phyloP scores from a whole-genome alignment of 2,888 invertebrate genomes.

The Xestia rhomboidea region DNA sequence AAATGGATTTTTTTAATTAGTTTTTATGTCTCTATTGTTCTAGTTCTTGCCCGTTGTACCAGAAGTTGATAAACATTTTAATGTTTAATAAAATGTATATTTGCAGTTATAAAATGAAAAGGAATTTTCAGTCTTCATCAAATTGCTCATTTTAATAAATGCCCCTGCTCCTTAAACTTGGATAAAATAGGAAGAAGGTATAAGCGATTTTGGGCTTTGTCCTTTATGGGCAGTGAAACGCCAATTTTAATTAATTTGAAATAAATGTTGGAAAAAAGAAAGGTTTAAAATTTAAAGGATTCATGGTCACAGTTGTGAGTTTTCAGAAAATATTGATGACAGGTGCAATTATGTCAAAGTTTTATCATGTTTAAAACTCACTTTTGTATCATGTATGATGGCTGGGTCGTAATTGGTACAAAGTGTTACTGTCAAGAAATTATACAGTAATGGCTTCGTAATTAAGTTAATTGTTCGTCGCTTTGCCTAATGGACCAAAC shows the following conservation, averaged over 20 bases:
- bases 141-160: conserved; percentile 18
- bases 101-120: conserved; percentile 25
- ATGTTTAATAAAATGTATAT: conserved; percentile 15
- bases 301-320: neutral
- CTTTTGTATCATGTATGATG: conserved; percentile 22
- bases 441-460: conserved; percentile 67
- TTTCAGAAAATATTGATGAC: conserved; percentile 28
- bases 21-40: conserved; percentile 62
- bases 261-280: neutral
- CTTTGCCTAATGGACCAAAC: conserved; percentile 68
- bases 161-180: neutral
- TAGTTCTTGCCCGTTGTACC: conserved; percentile 31
- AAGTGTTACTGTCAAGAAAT: conserved; percentile 69
- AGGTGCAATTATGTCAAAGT: conserved; percentile 29
- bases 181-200: neutral
- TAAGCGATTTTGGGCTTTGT: neutral
- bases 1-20: conserved; percentile 65
- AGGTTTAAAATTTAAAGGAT: neutral
- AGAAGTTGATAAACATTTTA: conserved; percentile 31
- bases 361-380: conserved; percentile 30
- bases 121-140: neutral
- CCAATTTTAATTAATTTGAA: neutral
- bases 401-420: conserved; percentile 49
- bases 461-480: conserved; percentile 71
- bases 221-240: neutral